Conservation (phyloP, 2,797 vertebrate species). For the Varecia variegata region DNA sequence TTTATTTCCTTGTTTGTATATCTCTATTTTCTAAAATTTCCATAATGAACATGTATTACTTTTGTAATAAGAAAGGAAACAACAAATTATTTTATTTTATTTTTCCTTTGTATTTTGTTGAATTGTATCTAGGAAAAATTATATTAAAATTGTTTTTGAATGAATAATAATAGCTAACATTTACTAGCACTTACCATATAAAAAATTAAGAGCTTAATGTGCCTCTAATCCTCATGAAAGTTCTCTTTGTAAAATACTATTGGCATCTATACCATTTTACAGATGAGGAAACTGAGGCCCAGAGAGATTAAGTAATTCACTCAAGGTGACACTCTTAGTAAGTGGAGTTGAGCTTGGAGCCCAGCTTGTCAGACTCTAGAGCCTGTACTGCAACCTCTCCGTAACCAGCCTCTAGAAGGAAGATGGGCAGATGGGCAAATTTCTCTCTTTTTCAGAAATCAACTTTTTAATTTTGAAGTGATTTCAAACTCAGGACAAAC, state of each 20-base stretch:
- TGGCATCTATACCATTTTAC: background rate
- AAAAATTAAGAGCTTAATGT: background rate
- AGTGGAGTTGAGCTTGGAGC: background rate
- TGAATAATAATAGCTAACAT: background rate
- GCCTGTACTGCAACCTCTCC: background rate
- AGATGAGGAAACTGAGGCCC: background rate
- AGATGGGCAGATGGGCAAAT: background rate
- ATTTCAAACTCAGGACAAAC: conserved; percentile 14
- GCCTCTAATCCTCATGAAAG: background rate
- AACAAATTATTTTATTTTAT: background rate
- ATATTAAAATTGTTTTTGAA: background rate
- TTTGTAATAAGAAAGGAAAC: background rate
- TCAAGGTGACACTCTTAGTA: background rate
- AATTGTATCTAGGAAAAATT: background rate
- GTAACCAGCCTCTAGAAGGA: background rate
- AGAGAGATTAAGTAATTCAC: background rate
- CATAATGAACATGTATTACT: background rate
- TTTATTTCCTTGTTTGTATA: background rate
- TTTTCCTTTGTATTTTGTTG: no score
- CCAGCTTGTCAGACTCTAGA: background rate
- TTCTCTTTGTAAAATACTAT: background rate
- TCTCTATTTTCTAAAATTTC: background rate
- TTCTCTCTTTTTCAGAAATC: background rate
- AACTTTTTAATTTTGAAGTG: background rate
- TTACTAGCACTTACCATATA: background rate